These are phyloP conservation scores for Regulus satrapa DNA, from an alignment of 2,113 vertebrate genomes.

Conservation along the genomic window DNA sequence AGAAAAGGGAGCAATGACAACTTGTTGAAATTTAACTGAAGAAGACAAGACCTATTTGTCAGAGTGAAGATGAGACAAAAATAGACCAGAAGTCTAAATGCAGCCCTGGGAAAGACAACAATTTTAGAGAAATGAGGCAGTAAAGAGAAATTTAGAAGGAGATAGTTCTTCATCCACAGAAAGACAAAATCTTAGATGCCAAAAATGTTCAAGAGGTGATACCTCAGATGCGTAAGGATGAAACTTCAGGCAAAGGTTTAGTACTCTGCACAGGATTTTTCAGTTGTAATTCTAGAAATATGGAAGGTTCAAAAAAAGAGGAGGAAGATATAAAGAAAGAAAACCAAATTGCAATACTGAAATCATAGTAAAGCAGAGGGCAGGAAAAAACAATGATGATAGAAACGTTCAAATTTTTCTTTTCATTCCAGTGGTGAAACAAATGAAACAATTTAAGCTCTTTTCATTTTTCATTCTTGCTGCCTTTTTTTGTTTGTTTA, in stretches of 20 bases:
- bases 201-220: not conserved
- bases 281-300: not conserved
- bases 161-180: not conserved
- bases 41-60: not conserved
- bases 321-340: not conserved
- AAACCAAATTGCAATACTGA: not conserved
- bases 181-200: not conserved
- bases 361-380: not conserved
- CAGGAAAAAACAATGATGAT: not conserved
- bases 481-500: rapidly evolving
- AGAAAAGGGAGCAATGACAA: not conserved
- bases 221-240: not conserved
- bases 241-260: not conserved
- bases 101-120: not conserved
- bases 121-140: not conserved
- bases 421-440: not conserved
- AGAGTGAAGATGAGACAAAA: not conserved
- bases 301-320: not conserved
- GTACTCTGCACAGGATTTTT: not conserved
- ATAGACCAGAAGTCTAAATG: not conserved
- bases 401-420: not conserved
- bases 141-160: not conserved
- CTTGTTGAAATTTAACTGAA: not conserved
- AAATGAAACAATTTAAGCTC: not conserved
- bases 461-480: not conserved